Conservation (phyloP, 2,888 invertebrate genomes). For the Drosophila austrosaltans region DNA sequence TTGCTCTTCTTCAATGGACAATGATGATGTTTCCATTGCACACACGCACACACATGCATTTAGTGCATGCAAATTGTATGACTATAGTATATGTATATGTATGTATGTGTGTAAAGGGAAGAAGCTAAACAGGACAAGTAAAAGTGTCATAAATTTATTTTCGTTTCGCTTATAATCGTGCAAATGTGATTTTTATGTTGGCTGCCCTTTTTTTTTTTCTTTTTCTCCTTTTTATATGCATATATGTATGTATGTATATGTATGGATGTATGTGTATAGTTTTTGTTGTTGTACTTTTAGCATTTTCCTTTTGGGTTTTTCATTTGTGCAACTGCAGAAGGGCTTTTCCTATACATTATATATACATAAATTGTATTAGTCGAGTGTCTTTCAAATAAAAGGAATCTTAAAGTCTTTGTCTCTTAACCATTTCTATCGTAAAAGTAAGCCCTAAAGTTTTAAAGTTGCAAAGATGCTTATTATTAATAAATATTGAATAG, state of each 20-base stretch:
- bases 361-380: constrained; percentile 16
- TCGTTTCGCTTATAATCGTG: constrained; percentile 42
- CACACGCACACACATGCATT: neutral
- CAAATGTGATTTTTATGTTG: constrained; percentile 40
- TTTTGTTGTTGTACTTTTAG: neutral
- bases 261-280: neutral
- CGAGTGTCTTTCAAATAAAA: constrained; percentile 3
- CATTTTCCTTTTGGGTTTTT: neutral
- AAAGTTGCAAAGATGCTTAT: too few species aligned
- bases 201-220: neutral
- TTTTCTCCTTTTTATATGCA: neutral
- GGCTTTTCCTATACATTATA: constrained; percentile 1
- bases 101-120: neutral
- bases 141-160: constrained; percentile 51
- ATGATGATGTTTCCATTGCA: constrained; percentile 20
- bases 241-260: too few species aligned
- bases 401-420: neutral
- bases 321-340: neutral
- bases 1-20: constrained; percentile 11
- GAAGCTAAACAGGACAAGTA: constrained; percentile 20
- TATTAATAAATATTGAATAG: neutral
- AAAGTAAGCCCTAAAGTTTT: neutral
- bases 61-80: constrained; percentile 32
- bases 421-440: neutral
- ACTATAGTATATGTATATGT: neutral